These are phyloP conservation scores for Pelochelys cantorii DNA, from an alignment of 2,797 vertebrate species.

Conservation along the genomic window DNA sequence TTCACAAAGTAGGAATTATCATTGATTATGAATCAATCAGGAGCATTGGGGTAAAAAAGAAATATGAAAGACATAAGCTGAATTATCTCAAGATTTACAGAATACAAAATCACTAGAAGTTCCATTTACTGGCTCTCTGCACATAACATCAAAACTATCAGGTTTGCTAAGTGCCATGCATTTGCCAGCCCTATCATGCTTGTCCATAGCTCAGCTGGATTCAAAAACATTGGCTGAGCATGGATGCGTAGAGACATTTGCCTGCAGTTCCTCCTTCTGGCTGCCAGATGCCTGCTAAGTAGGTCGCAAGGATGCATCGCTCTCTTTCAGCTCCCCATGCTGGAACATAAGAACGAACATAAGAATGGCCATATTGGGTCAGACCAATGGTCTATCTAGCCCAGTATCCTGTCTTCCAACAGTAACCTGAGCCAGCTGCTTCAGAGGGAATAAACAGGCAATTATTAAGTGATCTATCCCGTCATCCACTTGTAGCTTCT, in stretches of 20 bases:
- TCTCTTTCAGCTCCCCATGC: neutral
- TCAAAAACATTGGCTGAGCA: neutral
- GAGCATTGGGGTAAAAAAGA: neutral
- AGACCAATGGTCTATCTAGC: neutral
- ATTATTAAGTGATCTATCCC: neutral
- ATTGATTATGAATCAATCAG: neutral
- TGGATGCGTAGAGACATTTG: neutral
- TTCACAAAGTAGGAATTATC: neutral
- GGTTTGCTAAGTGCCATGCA: neutral
- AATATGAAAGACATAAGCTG: neutral
- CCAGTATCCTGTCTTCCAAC: neutral
- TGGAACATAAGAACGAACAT: accelerated
- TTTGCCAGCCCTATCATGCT: neutral
- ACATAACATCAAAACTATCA: neutral
- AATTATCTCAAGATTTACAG: neutral
- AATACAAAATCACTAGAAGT: neutral
- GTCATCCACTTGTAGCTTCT: neutral
- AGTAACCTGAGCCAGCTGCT: neutral
- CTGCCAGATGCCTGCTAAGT: neutral
- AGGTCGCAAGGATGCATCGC: neutral
- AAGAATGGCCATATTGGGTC: neutral
- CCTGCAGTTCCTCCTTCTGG: neutral
- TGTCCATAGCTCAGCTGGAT: neutral
- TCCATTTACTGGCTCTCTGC: neutral
- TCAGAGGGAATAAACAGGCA: neutral